phyloP scores from a whole-genome alignment of 2,888 invertebrate genomes.

The Sipha maydis region DNA sequence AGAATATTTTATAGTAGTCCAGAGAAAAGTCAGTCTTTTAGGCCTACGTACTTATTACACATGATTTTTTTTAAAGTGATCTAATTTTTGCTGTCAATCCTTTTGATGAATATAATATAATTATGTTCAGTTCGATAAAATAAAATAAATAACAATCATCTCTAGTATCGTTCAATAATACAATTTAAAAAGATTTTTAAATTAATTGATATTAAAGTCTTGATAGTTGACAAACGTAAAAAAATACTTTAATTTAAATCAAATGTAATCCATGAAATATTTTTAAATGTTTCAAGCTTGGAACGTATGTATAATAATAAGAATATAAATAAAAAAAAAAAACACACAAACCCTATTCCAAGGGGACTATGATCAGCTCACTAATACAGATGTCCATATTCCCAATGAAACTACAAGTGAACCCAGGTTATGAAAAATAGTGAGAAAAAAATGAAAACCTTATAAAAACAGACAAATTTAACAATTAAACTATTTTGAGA shows the following conservation, averaged over 20 bases:
- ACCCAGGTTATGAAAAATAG: conserved; percentile 44
- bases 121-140: conserved; percentile 27
- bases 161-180: conserved; percentile 21
- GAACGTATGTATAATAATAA: conserved; percentile 27
- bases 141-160: conserved; percentile 11
- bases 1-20: conserved; percentile 39
- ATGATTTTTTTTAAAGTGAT: conserved; percentile 29
- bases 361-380: conserved; percentile 61
- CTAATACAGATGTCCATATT: conserved; percentile 60
- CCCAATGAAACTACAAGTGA: conserved; percentile 60
- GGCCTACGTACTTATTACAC: conserved; percentile 57
- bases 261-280: conserved; percentile 11
- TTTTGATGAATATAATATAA: conserved; percentile 53
- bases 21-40: conserved; percentile 61
- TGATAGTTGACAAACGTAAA: conserved; percentile 15
- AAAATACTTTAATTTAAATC: conserved; percentile 32
- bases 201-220: conserved; percentile 29
- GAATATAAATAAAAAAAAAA: conserved; percentile 42
- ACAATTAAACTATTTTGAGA: conserved; percentile 57
- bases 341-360: conserved; percentile 60
- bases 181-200: conserved; percentile 7
- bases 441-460: conserved; percentile 50
- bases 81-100: conserved; percentile 42
- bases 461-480: conserved; percentile 57
- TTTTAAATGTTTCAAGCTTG: conserved; percentile 8